Conservation (phyloP, 2,888 invertebrate genomes). For the Pteria penguin region DNA sequence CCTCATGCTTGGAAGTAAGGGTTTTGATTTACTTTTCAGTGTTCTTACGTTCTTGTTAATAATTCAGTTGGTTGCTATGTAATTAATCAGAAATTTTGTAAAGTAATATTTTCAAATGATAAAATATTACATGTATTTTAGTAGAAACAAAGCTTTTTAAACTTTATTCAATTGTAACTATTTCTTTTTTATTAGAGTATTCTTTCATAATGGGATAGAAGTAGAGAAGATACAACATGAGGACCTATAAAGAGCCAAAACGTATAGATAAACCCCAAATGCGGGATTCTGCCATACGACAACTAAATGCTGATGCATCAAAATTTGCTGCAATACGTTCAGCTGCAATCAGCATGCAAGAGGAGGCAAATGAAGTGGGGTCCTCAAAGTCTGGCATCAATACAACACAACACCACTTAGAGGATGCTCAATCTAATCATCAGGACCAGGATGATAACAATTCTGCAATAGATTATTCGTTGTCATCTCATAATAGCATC, state of each 20-base stretch:
- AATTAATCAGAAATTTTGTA: no score
- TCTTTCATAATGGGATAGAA: slow-evolving; percentile 28
- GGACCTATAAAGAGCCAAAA: slow-evolving; percentile 47
- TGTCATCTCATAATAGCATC: background rate
- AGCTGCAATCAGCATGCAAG: slow-evolving; percentile 18
- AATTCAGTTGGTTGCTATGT: no score
- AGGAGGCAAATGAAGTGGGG: slow-evolving; percentile 7
- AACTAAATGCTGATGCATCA: slow-evolving; percentile 22
- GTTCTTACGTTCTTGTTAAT: no score
- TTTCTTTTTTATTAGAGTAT: slow-evolving; percentile 1
- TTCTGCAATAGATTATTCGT: background rate
- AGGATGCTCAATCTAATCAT: background rate
- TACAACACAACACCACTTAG: background rate
- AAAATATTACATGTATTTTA: no score
- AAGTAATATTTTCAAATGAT: no score
- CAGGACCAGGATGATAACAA: background rate
- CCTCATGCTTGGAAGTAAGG: no score
- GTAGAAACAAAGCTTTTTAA: no score
- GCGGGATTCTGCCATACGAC: slow-evolving; percentile 31
- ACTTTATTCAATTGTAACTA: no score
- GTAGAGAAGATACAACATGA: slow-evolving; percentile 17
- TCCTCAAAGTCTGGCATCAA: background rate
- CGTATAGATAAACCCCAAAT: slow-evolving; percentile 40
- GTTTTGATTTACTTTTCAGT: no score
- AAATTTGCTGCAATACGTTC: slow-evolving; percentile 29